These are phyloP conservation scores for Mirounga angustirostris DNA, from an alignment of 2,113 vertebrate species.

Conservation along the genomic window DNA sequence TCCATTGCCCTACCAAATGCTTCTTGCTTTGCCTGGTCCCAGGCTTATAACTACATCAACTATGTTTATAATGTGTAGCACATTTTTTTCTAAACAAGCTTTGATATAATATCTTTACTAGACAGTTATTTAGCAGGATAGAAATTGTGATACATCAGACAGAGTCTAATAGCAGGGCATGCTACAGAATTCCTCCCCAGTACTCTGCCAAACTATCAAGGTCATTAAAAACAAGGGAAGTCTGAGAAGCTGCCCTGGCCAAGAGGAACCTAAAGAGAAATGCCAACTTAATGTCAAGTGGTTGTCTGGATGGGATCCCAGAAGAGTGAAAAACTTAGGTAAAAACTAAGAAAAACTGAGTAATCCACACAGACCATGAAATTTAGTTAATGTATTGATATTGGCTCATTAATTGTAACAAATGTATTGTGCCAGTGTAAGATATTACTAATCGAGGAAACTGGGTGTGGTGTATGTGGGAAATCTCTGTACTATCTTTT, in stretches of 20 bases:
- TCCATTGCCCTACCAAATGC: neutral
- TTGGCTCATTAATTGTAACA: neutral
- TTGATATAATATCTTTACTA: neutral
- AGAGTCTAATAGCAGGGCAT: neutral
- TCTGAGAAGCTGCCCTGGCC: neutral
- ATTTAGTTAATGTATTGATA: neutral
- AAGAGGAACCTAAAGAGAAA: neutral
- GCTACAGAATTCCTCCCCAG: neutral
- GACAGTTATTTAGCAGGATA: neutral
- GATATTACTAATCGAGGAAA: neutral
- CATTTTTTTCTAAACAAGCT: neutral
- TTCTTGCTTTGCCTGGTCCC: neutral
- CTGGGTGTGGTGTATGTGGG: rapidly evolving
- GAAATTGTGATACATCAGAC: neutral
- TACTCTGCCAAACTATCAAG: neutral
- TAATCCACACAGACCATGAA: neutral
- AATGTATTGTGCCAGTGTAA: neutral
- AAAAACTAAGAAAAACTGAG: neutral
- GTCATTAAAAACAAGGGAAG: neutral
- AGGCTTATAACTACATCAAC: neutral
- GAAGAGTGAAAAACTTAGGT: neutral
- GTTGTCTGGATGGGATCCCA: neutral
- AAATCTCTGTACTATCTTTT: neutral
- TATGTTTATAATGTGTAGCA: neutral
- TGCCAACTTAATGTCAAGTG: neutral